Evolutionary conservation across 2,888 invertebrate species (phyloP).

Genomic region (Hoplodrina blanda): DNA sequence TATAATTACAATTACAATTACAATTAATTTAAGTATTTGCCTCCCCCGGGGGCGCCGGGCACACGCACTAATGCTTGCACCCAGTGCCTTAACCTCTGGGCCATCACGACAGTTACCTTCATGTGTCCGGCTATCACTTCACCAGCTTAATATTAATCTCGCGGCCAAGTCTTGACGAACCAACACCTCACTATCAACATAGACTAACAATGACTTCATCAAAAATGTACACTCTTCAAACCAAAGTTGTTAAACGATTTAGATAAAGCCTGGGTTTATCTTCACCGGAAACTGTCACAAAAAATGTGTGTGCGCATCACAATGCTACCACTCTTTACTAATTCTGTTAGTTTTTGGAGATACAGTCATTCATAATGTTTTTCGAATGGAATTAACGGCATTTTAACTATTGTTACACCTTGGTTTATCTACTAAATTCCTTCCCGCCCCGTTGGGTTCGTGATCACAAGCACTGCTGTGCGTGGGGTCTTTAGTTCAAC

Average conservation of each 20-base stretch:
- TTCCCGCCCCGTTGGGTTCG: too few relatives aligned
- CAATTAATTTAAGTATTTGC: too few relatives aligned
- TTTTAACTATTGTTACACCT: neutral
- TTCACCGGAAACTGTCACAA: constrained; percentile 49
- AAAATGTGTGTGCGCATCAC: constrained; percentile 37
- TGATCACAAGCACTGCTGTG: too few relatives aligned
- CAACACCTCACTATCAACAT: constrained; percentile 19
- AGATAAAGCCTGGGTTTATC: constrained; percentile 56
- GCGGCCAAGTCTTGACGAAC: neutral
- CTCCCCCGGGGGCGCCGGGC: too few relatives aligned
- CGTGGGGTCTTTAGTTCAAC: too few relatives aligned
- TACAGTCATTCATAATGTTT: constrained; percentile 22
- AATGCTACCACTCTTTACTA: constrained; percentile 52
- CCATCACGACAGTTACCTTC: too few relatives aligned
- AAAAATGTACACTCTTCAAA: constrained; percentile 42
- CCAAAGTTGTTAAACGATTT: constrained; percentile 56
- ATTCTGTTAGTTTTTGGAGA: constrained; percentile 18
- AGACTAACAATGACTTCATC: constrained; percentile 31
- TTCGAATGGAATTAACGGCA: neutral
- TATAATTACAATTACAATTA: too few relatives aligned
- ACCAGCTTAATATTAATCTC: neutral
- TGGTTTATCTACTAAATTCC: neutral
- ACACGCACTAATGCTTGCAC: too few relatives aligned
- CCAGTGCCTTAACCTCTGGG: too few relatives aligned
- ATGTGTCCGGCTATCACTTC: too few relatives aligned